Base-by-base conservation (phyloP, 1,140 invertebrate species). In the Lamellibrachia luymesi region DNA sequence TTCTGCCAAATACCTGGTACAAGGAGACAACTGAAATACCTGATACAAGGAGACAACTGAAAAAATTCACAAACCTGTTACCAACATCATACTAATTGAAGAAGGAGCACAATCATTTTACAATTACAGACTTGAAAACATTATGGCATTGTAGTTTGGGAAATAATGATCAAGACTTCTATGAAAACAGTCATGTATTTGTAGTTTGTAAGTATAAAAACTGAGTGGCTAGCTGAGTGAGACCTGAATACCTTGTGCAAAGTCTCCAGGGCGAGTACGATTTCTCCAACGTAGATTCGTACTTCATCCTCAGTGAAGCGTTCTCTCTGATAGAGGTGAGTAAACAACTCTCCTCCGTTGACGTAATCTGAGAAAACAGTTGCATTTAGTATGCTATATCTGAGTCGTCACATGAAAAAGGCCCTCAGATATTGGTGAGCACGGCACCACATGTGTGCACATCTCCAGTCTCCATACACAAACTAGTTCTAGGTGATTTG, bases 281-380 rank as follows among this genome's bases (percentile, higher is more conserved):
- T 97, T 96, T 99, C 99, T 6, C 99, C 99, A 95, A 99, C 97
- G 97, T 99, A 99, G 97, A 99, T 99, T 96, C 99, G 99, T 0
- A 99, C 99, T 97, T 99, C 99, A 96, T 99, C 98, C 97, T 99
- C 99, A 2, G 98, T 99, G 96, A 99, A 99, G 98, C 99, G 94
- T 92, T 99, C 98, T 97, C 99, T 98, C 97, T 99, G 99, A 94
- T 98, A 99, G 22, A 99, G 97, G 94, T 99, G 97, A 22, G 99
- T 99, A 96, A 99, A 99, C 51, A 99, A 97, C 97, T 99, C 99
- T 38, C 99, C 99, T 92, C 99, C 99, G 95, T 98, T 97, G 93
- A 99, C 97, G 97, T 99, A 99, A 97, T 99, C 99, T 96, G 94
- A n/a, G 94, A 49, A 91, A 80, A 80, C 64, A 80, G 13, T 22